These are phyloP conservation scores for Ctenicera cuprea DNA, from an alignment of 2,888 invertebrate species.

Conservation along the genomic window DNA sequence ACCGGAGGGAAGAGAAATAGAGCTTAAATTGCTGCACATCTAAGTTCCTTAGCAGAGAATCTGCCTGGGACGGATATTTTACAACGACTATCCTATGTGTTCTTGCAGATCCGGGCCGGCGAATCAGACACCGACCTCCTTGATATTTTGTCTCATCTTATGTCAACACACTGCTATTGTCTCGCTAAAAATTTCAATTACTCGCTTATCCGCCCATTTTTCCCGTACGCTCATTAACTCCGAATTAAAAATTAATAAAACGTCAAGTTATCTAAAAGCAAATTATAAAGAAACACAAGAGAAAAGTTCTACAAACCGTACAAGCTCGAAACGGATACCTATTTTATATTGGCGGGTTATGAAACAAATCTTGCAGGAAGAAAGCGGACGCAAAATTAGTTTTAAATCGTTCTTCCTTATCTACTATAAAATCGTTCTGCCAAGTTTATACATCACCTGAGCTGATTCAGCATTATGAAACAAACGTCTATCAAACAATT, in stretches of 20 bases:
- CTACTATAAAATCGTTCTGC: conserved; percentile 19
- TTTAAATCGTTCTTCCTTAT: conserved; percentile 16
- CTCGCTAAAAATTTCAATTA: not conserved
- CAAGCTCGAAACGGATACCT: conserved; percentile 10
- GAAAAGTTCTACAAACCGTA: conserved; percentile 28
- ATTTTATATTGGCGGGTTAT: conserved; percentile 28
- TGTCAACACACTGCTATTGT: not conserved
- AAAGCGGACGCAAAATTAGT: conserved; percentile 17
- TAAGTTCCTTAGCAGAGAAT: conserved; percentile 69
- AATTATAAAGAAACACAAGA: conserved; percentile 9
- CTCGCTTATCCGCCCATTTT: not conserved
- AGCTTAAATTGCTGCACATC: conserved; percentile 72
- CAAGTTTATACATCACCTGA: conserved; percentile 17
- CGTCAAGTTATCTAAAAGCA: not conserved
- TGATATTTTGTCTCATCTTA: conserved; percentile 29
- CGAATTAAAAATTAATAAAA: not conserved
- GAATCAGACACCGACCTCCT: conserved; percentile 60
- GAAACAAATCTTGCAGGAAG: conserved; percentile 15
- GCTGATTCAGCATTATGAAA: conserved; percentile 17
- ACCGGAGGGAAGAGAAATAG: conserved; percentile 71
- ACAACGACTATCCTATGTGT: conserved; percentile 64
- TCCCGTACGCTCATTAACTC: not conserved
- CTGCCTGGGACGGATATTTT: conserved; percentile 69
- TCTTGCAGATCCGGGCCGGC: conserved; percentile 61
- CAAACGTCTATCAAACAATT: conserved; percentile 26